Evolutionary conservation across 1,140 invertebrate species (phyloP), one percentile per base, ranked within the genome.

Genomic region (Trichomalopsis sarcophagae): DNA sequence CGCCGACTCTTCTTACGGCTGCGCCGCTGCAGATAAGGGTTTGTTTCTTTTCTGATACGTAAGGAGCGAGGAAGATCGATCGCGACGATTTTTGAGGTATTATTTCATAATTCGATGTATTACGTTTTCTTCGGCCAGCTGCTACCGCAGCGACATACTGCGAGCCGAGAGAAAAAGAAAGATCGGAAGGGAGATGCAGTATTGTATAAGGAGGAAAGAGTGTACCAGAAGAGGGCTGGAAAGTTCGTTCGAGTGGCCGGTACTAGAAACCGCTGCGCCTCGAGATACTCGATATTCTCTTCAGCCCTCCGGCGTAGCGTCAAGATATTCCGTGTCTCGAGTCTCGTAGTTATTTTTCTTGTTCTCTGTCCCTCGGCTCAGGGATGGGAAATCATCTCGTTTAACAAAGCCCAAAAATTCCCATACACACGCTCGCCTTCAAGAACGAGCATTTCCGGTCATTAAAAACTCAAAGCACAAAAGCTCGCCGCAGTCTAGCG

Each of bases 1-100:
- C 27, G 68, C 68, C 68, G 68, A 69, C 68, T 69, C 68, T 69
- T 69, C n/a, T 69, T 69, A 10, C n/a, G 68, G 68, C 68, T 71
- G 27, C 69, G 3, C 14, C 17, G 69, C 69, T n/a, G 55, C 21
- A n/a, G 55, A 62, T 62, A 62, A 62, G 17, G 55, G 4, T 21
- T 62, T 62, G 55, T n/a, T n/a, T 62, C 55, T 21, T 62, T 62
- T 62, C 55, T 62, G 5, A 17, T n/a, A 13, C 1, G 27, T 27
- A 27, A 1, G 27, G 4, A 62, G 5, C 9, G 10, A 50, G 10
- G 1, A n/a, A 5, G 23, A 27, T 71, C 27, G 68, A 30, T 62
- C 21, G 11, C 14, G 47, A 50, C 14, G 47, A 50, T 50, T 50
- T 50, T 50, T 50, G 14, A 50, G 47, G 6, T n/a, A 62, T 27